Evolutionary conservation across 2,113 vertebrate genomes (phyloP).

Genomic region (Dascyllus trimaculatus): DNA sequence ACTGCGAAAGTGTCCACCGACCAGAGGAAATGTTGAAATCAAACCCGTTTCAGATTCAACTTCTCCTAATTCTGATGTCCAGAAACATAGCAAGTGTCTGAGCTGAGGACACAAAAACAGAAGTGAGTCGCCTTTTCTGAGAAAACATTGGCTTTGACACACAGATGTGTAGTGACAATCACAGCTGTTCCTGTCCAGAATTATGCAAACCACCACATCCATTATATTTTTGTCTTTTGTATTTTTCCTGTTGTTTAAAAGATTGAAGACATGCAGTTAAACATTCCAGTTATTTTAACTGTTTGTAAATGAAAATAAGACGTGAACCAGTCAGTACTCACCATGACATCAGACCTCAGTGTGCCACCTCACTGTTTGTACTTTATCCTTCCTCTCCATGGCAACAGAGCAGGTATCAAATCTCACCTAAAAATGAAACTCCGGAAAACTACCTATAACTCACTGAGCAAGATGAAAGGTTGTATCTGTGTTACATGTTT

Average conservation of each 20-base stretch:
- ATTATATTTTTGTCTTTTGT: too few relatives aligned
- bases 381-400: slow-evolving; percentile 72
- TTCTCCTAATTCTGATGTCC: slow-evolving; percentile 33
- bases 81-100: not conserved
- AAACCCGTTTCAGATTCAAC: slow-evolving; percentile 40
- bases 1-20: slow-evolving; percentile 11
- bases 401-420: slow-evolving; percentile 35
- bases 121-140: slow-evolving; percentile 21
- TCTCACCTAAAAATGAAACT: slow-evolving; percentile 29
- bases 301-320: not conserved
- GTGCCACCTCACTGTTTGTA: slow-evolving; percentile 81
- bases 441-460: too few relatives aligned
- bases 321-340: not conserved
- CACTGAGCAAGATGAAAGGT: not conserved
- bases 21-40: slow-evolving; percentile 55
- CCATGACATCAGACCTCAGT: slow-evolving; percentile 76
- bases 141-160: not conserved
- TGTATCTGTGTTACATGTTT: not conserved
- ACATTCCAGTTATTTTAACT: not conserved
- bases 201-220: not conserved
- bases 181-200: not conserved
- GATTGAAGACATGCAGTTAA: not conserved
- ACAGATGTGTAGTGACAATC: not conserved
- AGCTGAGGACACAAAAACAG: slow-evolving; percentile 18
- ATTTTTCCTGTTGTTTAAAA: not conserved